Percentiles rank a stretch among this genome's conserved stretches.
phyloP scores from a whole-genome alignment of 2,888 invertebrate species.

The Nomada ruficornis region DNA sequence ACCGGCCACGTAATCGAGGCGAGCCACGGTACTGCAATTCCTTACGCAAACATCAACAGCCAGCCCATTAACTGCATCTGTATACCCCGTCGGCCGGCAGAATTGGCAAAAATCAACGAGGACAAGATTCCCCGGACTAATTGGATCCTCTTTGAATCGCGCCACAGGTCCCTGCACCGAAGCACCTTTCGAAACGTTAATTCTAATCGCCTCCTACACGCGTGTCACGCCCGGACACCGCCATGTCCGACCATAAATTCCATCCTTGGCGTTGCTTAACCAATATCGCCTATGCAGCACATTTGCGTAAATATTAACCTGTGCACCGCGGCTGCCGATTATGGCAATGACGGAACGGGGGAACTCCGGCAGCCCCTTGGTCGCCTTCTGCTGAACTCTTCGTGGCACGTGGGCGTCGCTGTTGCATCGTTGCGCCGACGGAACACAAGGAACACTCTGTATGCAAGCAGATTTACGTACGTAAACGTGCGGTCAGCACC shows the following conservation, averaged over 20 bases:
- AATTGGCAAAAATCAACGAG: neutral
- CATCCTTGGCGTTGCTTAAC: slow-evolving; percentile 36
- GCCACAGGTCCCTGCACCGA: neutral
- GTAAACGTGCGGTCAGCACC: slow-evolving; percentile 46
- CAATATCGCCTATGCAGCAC: slow-evolving; percentile 16
- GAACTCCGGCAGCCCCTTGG: slow-evolving; percentile 11
- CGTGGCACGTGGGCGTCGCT: slow-evolving; percentile 42
- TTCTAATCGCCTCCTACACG: slow-evolving; percentile 31
- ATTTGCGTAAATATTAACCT: slow-evolving; percentile 50
- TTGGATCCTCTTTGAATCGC: neutral
- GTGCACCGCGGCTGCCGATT: slow-evolving; percentile 39
- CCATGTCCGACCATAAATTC: slow-evolving; percentile 7
- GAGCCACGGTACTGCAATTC: neutral
- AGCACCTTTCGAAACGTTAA: slow-evolving; percentile 21
- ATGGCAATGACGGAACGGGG: slow-evolving; percentile 25
- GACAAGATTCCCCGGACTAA: neutral
- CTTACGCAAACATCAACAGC: neutral
- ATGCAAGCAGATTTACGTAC: neutral
- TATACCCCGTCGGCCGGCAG: neutral
- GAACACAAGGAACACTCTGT: neutral
- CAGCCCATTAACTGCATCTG: neutral
- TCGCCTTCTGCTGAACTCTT: neutral
- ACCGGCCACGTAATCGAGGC: neutral
- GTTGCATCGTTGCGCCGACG: slow-evolving; percentile 14
- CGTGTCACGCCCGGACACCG: slow-evolving; percentile 14